These are phyloP conservation scores for Agrotis ipsilon DNA, from an alignment of 2,888 invertebrate species.

Conservation along the genomic window DNA sequence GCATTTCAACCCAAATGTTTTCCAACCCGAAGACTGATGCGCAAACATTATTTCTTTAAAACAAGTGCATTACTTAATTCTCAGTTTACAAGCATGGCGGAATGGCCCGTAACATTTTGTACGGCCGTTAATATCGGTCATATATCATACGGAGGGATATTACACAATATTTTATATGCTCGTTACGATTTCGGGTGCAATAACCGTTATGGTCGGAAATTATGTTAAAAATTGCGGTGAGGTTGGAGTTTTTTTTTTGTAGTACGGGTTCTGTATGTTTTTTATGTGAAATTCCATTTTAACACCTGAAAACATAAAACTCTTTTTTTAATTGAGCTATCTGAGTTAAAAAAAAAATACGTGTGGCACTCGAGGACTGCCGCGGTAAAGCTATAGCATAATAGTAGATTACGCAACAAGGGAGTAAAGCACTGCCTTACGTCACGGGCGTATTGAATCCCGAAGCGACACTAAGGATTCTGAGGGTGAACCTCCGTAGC, in stretches of 20 bases:
- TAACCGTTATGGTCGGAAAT: conserved; percentile 73
- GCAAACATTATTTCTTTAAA: conserved; percentile 52
- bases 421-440: too few species aligned
- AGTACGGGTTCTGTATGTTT: conserved; percentile 44
- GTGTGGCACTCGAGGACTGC: too few species aligned
- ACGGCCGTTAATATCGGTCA: conserved; percentile 67
- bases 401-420: too few species aligned
- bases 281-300: neutral
- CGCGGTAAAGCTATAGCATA: too few species aligned
- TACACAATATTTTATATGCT: conserved; percentile 75
- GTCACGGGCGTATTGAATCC: too few species aligned
- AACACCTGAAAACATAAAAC: too few species aligned
- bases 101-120: conserved; percentile 53
- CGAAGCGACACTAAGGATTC: too few species aligned
- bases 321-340: too few species aligned
- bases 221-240: conserved; percentile 58
- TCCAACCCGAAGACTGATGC: conserved; percentile 47
- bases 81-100: conserved; percentile 51
- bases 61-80: conserved; percentile 51
- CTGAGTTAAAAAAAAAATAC: too few species aligned
- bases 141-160: conserved; percentile 70
- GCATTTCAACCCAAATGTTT: conserved; percentile 33
- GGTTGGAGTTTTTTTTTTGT: neutral
- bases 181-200: conserved; percentile 74
- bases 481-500: too few species aligned